Evolutionary conservation across 2,797 vertebrate species (phyloP), one percentile per base, ranked within the genome.

Genomic region (Peromyscus melanophrys): DNA sequence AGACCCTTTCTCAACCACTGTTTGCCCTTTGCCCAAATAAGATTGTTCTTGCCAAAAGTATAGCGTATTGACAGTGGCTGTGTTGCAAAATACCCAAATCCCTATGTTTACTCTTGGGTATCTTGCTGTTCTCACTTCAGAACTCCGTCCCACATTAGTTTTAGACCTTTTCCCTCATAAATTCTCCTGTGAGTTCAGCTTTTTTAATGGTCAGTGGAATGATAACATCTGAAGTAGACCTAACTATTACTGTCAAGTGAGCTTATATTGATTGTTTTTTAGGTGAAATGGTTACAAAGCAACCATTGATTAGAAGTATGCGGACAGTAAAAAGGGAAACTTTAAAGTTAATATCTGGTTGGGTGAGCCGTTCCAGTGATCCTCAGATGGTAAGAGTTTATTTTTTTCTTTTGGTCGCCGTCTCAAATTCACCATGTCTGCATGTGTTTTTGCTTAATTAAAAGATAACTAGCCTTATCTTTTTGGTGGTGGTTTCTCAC

Each of bases 241-340:
- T 91, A 82, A 80, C 37, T 93, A 40, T 17, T 37, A 80, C 93
- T 94, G 78, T 92, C 37, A 81, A 55, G 8, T 88, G 87, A 80
- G 52, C 69, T 89, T 90, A 25, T 52, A 57, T 46, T 81, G 19
- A 29, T 96, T 92, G 17, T 3, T 97, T 92, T 98, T 63, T 98
- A 99, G 99, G 99, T 98, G 99, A 99, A 98, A 99, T 99, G 99
- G 99, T 99, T 97, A 99, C 99, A 55, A 99, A 99, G 96, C 99
- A 99, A 98, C 99, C 99, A 12, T 96, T 99, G 98, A 99, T 99
- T 98, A 98, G 99, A 98, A 99, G 99, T 98, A 99, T 99, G 99
- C 99, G 99, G 97, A 99, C 99, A 27, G 99, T 99, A 94, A 99
- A 99, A 99, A 99, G 99, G 98, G 99, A 99, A 99, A 99, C 99